phyloP scores from a whole-genome alignment of 1,140 invertebrate species.

The Branchinecta lindahli region DNA sequence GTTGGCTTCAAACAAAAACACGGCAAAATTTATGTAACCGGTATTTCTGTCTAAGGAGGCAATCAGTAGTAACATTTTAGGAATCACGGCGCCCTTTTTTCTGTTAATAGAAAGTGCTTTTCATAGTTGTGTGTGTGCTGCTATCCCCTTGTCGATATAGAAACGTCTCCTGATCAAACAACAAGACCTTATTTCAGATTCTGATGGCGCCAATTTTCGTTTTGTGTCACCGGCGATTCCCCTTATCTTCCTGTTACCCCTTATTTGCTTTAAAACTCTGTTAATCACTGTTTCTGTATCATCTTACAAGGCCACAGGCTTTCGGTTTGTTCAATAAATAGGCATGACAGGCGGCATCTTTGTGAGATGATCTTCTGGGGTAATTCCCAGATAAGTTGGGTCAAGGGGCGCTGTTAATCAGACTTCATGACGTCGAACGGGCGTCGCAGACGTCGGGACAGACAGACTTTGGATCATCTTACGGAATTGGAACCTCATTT shows the following conservation, averaged over 20 bases:
- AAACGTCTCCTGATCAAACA: no score
- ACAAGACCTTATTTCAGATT: no score
- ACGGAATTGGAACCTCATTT: no score
- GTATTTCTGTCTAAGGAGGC: no score
- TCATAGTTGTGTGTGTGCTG: no score
- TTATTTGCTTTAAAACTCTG: slow-evolving; percentile 9
- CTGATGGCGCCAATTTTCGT: not conserved
- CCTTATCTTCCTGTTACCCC: slow-evolving; percentile 6
- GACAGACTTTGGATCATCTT: not conserved
- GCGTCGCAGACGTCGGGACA: not conserved
- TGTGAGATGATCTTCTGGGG: slow-evolving; percentile 3
- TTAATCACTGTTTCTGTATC: slow-evolving; percentile 10
- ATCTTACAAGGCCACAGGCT: not conserved
- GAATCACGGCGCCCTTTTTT: no score
- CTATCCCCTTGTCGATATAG: no score
- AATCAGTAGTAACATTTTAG: no score
- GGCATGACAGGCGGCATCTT: not conserved
- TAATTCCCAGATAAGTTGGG: not conserved
- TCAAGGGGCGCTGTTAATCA: not conserved
- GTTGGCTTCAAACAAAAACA: no score
- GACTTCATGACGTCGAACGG: not conserved
- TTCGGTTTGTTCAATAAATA: not conserved
- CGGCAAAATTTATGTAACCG: no score
- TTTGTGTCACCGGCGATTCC: not conserved
- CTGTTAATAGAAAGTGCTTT: no score